These are phyloP conservation scores for Ditula angustiorana DNA, from an alignment of 2,888 invertebrate species.

Conservation along the genomic window DNA sequence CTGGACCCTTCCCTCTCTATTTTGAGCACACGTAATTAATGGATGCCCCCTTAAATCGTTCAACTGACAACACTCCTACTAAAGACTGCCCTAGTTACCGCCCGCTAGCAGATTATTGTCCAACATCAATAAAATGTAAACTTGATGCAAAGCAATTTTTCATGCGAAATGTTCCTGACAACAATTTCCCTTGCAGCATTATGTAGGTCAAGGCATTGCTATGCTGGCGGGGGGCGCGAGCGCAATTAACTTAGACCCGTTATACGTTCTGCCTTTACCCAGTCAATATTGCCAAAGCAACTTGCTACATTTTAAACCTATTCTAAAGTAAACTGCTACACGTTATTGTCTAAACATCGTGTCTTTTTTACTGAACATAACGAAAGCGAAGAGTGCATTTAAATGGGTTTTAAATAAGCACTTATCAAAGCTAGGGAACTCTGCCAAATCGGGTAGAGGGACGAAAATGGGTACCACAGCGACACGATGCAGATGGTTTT, in stretches of 20 bases:
- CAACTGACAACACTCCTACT: background rate
- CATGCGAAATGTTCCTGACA: conserved; percentile 30
- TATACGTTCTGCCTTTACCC: conserved; percentile 19
- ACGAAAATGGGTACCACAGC: background rate
- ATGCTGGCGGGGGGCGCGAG: conserved; percentile 25
- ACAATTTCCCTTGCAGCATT: conserved; percentile 30
- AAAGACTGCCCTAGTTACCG: background rate
- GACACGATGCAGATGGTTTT: background rate
- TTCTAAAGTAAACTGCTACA: conserved; percentile 5
- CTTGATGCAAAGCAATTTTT: conserved; percentile 11
- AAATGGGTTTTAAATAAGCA: conserved; percentile 7
- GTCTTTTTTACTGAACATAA: background rate
- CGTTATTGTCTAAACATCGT: background rate
- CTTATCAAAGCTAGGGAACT: conserved; percentile 6
- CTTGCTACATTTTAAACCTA: conserved; percentile 22
- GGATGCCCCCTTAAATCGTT: too few species aligned
- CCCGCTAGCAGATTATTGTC: background rate
- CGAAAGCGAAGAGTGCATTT: background rate
- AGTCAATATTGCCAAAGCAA: conserved; percentile 28
- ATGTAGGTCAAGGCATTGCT: conserved; percentile 40
- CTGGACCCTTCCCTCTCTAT: too few species aligned
- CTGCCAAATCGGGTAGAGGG: conserved; percentile 8
- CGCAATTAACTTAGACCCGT: conserved; percentile 37
- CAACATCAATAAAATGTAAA: conserved; percentile 2
- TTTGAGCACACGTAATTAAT: too few species aligned